Evolutionary conservation across 2,797 vertebrate genomes (phyloP), one percentile per base, ranked within the genome.

Genomic region (Chromobotia macracanthus): DNA sequence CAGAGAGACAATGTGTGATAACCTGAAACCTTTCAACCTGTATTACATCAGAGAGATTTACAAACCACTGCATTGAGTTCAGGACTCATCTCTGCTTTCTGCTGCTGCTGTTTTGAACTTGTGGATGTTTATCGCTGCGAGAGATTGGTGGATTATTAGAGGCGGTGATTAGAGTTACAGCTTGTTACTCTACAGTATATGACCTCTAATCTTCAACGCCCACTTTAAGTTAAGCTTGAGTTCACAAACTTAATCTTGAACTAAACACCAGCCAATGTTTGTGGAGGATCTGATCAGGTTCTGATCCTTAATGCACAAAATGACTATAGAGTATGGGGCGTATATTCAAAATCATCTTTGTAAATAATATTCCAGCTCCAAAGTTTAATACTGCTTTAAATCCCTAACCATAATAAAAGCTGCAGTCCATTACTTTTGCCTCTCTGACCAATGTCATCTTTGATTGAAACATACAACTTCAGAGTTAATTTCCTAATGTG

Each of bases 91-190:
- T 41, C 38, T 41, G 38, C 38, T 41, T 41, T 41, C 38, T 41
- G 18, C 7, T 38, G 16, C 16, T 63, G 60, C 18, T 63, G 60
- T 63, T 61, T 61, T 61, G 1, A 61, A 28, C 13, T 61, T 50
- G 13, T 23, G 55, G n/a, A 25, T 5, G 1, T 46, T 16, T 67
- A 38, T 50, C 48, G 41, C 65, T 48, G 28, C 28, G 25, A 60
- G 65, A 38, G 44, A 78, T 51, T 71, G 58, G 19, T 70, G 56
- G 76, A 78, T 79, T 71, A 64, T 51, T 70, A 46, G 11, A 63
- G 41, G 31, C 46, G 12, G 28, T 65, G 60, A 75, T 75, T 75
- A 61, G 38, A 61, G 18, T 69, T 13, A 28, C 2, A 64, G 69
- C 10, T 53, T 77, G 19, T 56, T 48, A 25, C 66, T 73, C 2